These are phyloP conservation scores for Monopterus albus DNA, from an alignment of 2,113 vertebrate species.

Conservation along the genomic window DNA sequence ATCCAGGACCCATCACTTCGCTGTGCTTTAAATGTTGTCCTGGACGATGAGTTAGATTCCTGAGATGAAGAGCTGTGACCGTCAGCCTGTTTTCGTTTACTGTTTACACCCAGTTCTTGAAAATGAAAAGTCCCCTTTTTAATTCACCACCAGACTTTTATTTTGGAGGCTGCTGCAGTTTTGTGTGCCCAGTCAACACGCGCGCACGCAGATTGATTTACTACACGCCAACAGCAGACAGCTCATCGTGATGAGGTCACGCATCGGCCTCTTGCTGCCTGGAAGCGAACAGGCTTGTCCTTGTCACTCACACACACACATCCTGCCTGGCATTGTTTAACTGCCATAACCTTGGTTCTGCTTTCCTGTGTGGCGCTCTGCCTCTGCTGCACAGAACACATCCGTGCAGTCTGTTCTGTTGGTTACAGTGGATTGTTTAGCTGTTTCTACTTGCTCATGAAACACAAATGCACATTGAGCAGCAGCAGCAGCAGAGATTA, in stretches of 20 bases:
- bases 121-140: not conserved
- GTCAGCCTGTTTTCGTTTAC: no score
- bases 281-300: constrained; percentile 47
- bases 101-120: not conserved
- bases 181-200: no score
- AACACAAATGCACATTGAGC: no score
- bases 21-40: no score
- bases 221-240: constrained; percentile 19
- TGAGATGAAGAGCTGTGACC: no score
- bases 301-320: constrained; percentile 24
- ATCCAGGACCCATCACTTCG: no score
- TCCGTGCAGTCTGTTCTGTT: not conserved
- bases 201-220: constrained; percentile 26
- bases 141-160: not conserved
- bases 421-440: no score
- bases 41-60: no score
- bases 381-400: constrained; percentile 3
- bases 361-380: constrained; percentile 19
- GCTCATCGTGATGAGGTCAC: constrained; percentile 48
- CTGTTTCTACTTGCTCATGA: no score
- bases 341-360: constrained; percentile 27
- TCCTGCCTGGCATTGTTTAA: constrained; percentile 29
- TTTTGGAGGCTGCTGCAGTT: not conserved
- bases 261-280: constrained; percentile 28
- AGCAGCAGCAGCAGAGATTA: not conserved